phyloP scores from a whole-genome alignment of 2,797 vertebrate species.

The Megaceryle alcyon region DNA sequence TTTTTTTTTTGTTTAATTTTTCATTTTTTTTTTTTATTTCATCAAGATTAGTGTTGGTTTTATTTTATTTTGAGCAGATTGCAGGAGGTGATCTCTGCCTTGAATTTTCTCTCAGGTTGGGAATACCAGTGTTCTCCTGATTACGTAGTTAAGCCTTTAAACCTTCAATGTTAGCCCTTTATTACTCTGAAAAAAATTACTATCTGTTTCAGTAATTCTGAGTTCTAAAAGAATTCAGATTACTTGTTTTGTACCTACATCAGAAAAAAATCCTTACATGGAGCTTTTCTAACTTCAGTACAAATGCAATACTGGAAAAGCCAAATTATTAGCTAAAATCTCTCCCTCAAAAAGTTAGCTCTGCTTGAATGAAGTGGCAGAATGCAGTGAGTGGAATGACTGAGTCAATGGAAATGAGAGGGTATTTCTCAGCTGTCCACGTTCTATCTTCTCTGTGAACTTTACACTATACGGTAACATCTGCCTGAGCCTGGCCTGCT shows the following conservation, averaged over 20 bases:
- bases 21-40: not conserved
- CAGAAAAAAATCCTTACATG: not conserved
- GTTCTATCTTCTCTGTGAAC: not conserved
- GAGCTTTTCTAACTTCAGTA: not conserved
- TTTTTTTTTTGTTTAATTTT: not conserved
- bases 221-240: not conserved
- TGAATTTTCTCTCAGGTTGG: not conserved
- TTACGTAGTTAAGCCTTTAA: not conserved
- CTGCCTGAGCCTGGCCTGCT: not conserved
- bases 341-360: not conserved
- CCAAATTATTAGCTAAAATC: not conserved
- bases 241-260: not conserved
- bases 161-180: not conserved
- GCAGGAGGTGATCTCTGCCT: not conserved
- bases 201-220: not conserved
- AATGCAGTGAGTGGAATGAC: not conserved
- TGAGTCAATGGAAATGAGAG: not conserved
- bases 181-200: not conserved
- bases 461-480: not conserved
- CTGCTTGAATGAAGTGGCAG: not conserved
- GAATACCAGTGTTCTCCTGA: not conserved
- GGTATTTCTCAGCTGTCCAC: not conserved
- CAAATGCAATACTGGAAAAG: not conserved
- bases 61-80: not conserved
- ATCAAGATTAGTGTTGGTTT: not conserved